Conservation (phyloP, 2,888 invertebrate genomes). For the Tetropium fuscum region DNA sequence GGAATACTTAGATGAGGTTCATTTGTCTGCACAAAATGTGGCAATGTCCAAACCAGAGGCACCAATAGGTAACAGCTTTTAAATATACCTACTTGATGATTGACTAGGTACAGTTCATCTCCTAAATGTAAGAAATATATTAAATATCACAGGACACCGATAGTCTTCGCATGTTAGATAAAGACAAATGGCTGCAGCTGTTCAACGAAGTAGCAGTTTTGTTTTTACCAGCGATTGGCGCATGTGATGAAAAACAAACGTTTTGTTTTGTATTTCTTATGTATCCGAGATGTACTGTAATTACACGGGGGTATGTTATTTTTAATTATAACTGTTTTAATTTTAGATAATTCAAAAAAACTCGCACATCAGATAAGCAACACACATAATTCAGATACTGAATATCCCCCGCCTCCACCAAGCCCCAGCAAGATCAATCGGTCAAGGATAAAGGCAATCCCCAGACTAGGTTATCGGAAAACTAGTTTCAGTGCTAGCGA, state of each 20-base stretch:
- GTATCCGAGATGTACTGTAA: no score
- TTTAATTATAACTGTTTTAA: no score
- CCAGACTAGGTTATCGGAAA: constrained; percentile 76
- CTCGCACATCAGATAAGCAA: constrained; percentile 17
- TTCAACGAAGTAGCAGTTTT: no score
- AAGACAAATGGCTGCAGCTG: no score
- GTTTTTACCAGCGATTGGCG: no score
- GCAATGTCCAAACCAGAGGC: neutral
- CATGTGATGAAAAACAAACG: no score
- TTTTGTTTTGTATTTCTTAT: no score
- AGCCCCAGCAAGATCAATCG: constrained; percentile 73
- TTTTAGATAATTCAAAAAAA: constrained; percentile 39
- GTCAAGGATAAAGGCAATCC: constrained; percentile 76
- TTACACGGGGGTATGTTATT: no score
- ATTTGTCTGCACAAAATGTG: constrained; percentile 12
- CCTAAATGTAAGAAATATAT: neutral
- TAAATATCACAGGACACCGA: no score
- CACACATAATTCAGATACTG: constrained; percentile 44
- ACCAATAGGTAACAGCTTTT: neutral
- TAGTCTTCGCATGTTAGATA: no score
- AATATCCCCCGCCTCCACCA: constrained; percentile 66
- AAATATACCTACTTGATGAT: neutral
- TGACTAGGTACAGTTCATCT: neutral
- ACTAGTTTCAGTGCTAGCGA: constrained; percentile 72
- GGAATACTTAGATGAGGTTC: constrained; percentile 28